Base-by-base conservation (phyloP, 2,888 invertebrate genomes). In the Melipona bicolor region DNA sequence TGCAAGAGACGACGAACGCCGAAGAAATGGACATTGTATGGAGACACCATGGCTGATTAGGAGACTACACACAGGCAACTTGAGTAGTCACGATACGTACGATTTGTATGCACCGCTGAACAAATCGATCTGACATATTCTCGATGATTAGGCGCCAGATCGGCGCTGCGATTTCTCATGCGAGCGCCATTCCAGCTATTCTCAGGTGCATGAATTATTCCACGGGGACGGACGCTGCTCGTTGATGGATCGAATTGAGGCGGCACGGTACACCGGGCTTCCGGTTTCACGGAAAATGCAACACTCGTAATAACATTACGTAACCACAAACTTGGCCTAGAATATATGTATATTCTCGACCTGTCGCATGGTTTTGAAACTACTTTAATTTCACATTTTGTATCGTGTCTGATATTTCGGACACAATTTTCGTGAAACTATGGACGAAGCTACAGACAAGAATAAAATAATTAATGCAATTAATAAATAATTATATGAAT, bases 101-200 rank as follows among this genome's bases (percentile, higher is more conserved):
- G 74, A 90, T 92, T 91, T 87, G 88, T 91, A 92, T 92, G 89
- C 92, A 90, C 82, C 87, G 84, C 19, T 62, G 79, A 77, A 83
- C 83, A 83, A 84, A 76, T 77, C 88, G 84, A 87, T 89, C 87
- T 90, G 88, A 91, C 91, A 89, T 89, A 90, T 89, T 84, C 79
- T 52, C 85, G 74, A 85, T 82, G 80, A 74, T 70, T 79, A 87
- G 92, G 91, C 92, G 92, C 91, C 92, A 89, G 88, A 89, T 89
- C 89, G 92, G 88, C 91, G 90, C 90, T 85, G 88, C 77, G 81
- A 90, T 92, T 91, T 90, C 89, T 89, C 59, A 92, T 91, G 89
- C 88, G 71, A 86, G 75, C 52, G 69, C 65, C 77, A 86, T 83
- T 81, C 79, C 71, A 69, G 54, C 75, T 61, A 54, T 49, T 27